Evolutionary conservation across 1,140 invertebrate genomes (phyloP), one percentile per base, ranked within the genome.

Genomic region (Geopemphigus sp.): DNA sequence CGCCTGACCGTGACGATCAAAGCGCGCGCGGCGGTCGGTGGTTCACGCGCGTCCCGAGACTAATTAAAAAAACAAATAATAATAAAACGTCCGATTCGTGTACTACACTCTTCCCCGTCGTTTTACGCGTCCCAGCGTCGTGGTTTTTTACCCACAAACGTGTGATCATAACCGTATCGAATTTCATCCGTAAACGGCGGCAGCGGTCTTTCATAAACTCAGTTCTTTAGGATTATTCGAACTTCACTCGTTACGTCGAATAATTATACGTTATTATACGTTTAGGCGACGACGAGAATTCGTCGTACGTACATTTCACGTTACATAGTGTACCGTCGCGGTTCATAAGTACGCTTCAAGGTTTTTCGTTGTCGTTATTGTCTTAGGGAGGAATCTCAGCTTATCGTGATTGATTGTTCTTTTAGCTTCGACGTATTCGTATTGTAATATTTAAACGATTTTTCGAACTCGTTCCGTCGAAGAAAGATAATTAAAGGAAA

Each of bases 321-420:
- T 17, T 19, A 8, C 26, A 32, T 64, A 32, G 1, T 29, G 14
- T 24, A 50, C 24, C 17, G 12, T 45, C 6, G 1, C 24, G 15
- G 66, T 70, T 26, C 8, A 39, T 39, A 39, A 53, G 26, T 26
- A 19, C 15, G 19, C 54, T 72, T 72, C 50, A 72, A 54, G 68
- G 68, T 29, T 72, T 53, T 72, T 6, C 26, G 15, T 11, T 53
- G 47, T 70, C 8, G 24, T 2, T 72, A 53, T 72, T 72, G 68
- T 53, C 24, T 53, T 54, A n/a, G 24, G 8, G 11, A 5, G n/a
- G 6, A 17, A 50, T 50, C 5, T 12, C 22, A 68, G 45, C 22
- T 50, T 50, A 68, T 54, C 47, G 50, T 72, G 24, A 72, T 29
- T 29, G 50, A 72, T 72, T 32, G 50, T 72, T 72, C n/a, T n/a